Conservation (phyloP, 2,888 invertebrate genomes). For the Tetrapedia diversipes region DNA sequence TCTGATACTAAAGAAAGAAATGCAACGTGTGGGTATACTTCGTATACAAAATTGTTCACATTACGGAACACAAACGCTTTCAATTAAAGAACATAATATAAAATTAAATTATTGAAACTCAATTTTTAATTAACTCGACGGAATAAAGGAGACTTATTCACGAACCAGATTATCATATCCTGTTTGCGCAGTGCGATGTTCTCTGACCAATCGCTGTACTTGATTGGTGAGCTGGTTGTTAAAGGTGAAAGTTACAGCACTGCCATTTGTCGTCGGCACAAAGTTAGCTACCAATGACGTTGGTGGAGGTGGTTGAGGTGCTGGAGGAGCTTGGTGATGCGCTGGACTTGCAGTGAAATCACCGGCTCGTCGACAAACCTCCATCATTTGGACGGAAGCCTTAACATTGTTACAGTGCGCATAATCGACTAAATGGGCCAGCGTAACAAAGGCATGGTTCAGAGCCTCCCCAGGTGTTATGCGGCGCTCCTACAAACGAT, state of each 20-base stretch:
- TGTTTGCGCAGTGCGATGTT: conserved; percentile 87
- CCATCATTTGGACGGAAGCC: conserved; percentile 99
- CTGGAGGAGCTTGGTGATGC: conserved; percentile 85
- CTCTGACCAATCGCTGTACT: conserved; percentile 88
- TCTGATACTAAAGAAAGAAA: conserved; percentile 87
- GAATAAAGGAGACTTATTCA: conserved; percentile 28
- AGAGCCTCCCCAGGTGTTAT: conserved; percentile 98
- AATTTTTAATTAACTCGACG: background rate
- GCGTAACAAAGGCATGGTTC: conserved; percentile 96
- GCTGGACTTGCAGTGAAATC: conserved; percentile 82
- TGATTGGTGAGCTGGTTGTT: conserved; percentile 93
- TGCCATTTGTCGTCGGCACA: conserved; percentile 90
- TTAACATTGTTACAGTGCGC: conserved; percentile 98
- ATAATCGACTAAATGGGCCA: conserved; percentile 97
- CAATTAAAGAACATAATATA: background rate
- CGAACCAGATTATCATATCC: conserved; percentile 89
- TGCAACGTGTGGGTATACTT: background rate
- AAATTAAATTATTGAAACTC: background rate
- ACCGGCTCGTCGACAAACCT: conserved; percentile 86
- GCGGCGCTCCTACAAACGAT: conserved; percentile 89
- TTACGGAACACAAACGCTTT: no score
- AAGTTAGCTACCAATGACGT: conserved; percentile 89
- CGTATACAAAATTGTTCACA: background rate
- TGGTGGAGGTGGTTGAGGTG: conserved; percentile 83
- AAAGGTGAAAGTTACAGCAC: conserved; percentile 95